Evolutionary conservation across 2,797 vertebrate species (phyloP).

Genomic region (Remorina albescens): DNA sequence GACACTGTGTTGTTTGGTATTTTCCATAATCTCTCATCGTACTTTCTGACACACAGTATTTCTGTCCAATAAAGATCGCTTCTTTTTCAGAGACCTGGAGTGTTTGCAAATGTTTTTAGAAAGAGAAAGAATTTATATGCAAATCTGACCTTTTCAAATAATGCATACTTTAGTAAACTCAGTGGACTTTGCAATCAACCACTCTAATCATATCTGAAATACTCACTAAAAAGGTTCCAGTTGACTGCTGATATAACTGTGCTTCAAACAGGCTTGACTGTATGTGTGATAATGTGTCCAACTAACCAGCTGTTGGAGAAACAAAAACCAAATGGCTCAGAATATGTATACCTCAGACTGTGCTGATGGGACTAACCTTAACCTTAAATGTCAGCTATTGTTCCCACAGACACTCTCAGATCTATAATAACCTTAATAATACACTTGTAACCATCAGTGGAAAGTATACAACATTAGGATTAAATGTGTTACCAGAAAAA

Average conservation of each 20-base stretch:
- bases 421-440: not conserved
- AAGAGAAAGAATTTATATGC: not conserved
- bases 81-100: not conserved
- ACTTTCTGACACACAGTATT: constrained; percentile 2
- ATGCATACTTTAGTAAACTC: not conserved
- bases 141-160: constrained; percentile 11
- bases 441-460: not conserved
- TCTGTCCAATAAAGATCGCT: not conserved
- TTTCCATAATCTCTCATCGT: not conserved
- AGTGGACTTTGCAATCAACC: constrained; percentile 9
- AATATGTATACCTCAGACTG: not conserved
- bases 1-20: not conserved
- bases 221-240: not conserved
- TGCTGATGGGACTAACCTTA: not conserved
- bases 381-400: not conserved
- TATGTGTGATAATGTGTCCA: not conserved
- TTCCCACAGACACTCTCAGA: not conserved
- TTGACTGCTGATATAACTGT: not conserved
- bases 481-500: not conserved
- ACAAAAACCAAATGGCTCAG: not conserved
- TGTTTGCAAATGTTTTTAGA: not conserved
- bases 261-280: not conserved
- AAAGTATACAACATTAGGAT: not conserved
- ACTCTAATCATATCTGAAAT: not conserved
- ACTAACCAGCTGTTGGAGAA: not conserved